A percentile compares a stretch with the other conserved stretches of the same genome.
Evolutionary conservation across 2,113 vertebrate genomes (phyloP).

Genomic region (Orientallactaga bullata): DNA sequence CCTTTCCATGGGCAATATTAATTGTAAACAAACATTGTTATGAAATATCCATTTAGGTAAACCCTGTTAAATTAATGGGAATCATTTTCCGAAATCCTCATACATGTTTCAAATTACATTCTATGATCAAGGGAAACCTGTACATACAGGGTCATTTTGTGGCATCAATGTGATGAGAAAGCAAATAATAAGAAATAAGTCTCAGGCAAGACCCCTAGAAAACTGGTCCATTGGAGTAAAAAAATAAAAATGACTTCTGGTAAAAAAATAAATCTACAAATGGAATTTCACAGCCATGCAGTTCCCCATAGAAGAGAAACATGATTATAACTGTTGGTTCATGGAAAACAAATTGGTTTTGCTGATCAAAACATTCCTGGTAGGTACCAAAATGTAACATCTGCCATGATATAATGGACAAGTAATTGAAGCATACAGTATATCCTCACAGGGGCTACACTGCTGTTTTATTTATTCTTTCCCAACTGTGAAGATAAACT

Average conservation of each 20-base stretch:
- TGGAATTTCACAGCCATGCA: constrained; percentile 28
- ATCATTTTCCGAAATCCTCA: not conserved
- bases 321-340: constrained; percentile 70
- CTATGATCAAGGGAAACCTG: not conserved
- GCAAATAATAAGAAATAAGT: constrained; percentile 40
- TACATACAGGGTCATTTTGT: not conserved
- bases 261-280: constrained; percentile 32
- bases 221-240: not conserved
- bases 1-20: constrained; percentile 17
- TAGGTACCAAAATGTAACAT: constrained; percentile 84
- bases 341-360: constrained; percentile 79
- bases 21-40: constrained; percentile 46
- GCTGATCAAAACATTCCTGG: constrained; percentile 82
- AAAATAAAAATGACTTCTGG: not conserved
- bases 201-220: not conserved
- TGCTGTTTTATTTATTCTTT: constrained; percentile 87
- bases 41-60: constrained; percentile 56
- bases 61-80: not conserved
- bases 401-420: constrained; percentile 86
- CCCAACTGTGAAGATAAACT: constrained; percentile 86
- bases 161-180: not conserved
- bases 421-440: constrained; percentile 84
- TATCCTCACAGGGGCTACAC: constrained; percentile 79
- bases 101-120: constrained; percentile 50
- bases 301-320: constrained; percentile 77